These are phyloP conservation scores for Apamea sordens DNA, from an alignment of 2,888 invertebrate species.

Conservation along the genomic window DNA sequence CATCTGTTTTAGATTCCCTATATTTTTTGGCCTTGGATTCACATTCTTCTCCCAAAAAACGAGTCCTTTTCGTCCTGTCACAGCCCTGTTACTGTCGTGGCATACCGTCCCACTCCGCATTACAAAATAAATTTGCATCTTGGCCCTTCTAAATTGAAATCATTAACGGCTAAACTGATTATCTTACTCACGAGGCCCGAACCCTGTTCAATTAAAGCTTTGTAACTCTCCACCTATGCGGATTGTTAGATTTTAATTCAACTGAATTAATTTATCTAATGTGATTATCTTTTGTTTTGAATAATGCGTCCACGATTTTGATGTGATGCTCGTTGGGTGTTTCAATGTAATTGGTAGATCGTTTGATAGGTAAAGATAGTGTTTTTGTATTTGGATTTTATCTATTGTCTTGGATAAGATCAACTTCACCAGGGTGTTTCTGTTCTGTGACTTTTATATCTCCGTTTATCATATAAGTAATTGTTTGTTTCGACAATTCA, in stretches of 20 bases:
- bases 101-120: slow-evolving; percentile 76
- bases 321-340: slow-evolving; percentile 25
- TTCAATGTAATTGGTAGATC: slow-evolving; percentile 21
- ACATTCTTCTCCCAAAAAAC: neutral
- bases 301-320: slow-evolving; percentile 67
- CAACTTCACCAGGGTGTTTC: neutral
- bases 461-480: too few relatives aligned
- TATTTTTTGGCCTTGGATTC: too few relatives aligned
- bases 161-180: slow-evolving; percentile 87
- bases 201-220: slow-evolving; percentile 87
- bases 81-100: slow-evolving; percentile 69
- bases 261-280: slow-evolving; percentile 66
- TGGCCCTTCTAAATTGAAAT: slow-evolving; percentile 88
- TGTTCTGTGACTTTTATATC: neutral
- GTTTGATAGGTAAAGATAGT: neutral
- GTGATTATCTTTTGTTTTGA: slow-evolving; percentile 66
- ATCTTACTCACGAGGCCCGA: slow-evolving; percentile 88
- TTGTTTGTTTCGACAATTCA: neutral
- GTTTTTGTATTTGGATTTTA: neutral
- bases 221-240: slow-evolving; percentile 86
- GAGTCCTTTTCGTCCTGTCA: neutral
- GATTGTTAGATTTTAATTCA: slow-evolving; percentile 83
- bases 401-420: slow-evolving; percentile 21
- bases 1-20: neutral
- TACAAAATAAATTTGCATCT: slow-evolving; percentile 86